Base-by-base conservation (phyloP, 2,113 vertebrate genomes). In the Dissostichus mawsoni region DNA sequence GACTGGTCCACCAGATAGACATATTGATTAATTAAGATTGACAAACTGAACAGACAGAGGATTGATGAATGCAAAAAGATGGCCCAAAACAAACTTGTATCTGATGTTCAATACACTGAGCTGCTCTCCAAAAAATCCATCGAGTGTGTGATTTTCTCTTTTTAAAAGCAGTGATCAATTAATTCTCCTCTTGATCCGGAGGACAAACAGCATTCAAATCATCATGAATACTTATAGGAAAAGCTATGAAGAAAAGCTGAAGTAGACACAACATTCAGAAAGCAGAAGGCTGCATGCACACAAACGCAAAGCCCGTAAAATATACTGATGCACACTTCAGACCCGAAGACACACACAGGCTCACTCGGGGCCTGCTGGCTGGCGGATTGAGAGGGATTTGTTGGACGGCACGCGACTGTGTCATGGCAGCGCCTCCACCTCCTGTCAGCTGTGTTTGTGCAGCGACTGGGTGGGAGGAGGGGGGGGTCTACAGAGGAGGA, bases 381-480 rank as follows among this genome's bases (percentile, higher is more conserved):
- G 79, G 77, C 47, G 78, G 77, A 71, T 79, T 82, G 82, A 91
- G 82, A 88, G 86, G 90, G 91, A 93, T 94, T 93, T 94, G 85
- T 79, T 83, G 86, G 86, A 81, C 69, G 87, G 92, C 94, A 94
- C 92, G 82, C 90, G 92, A 94, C 91, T 78, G 50, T 87, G 90
- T 89, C 90, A 74, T 78, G 86, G 89, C 79, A 90, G 89, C 41
- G 83, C 87, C 76, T 83, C 78, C 87, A 79, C 84, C 87, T 92
- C 91, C 89, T 84, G 88, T 94, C 93, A 94, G 94, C 93, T 95
- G 93, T 95, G 93, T 95, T 94, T 95, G 94, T 89, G 87, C 87
- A 90, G 89, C 69, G 78, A 90, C 68, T 47, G 82, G 55, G 75
- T 41, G 76, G 67, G 58, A 62, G 61, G 45, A 53, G 20, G 47